phyloP scores from a whole-genome alignment of 2,797 vertebrate genomes.

The Eospalax fontanierii region DNA sequence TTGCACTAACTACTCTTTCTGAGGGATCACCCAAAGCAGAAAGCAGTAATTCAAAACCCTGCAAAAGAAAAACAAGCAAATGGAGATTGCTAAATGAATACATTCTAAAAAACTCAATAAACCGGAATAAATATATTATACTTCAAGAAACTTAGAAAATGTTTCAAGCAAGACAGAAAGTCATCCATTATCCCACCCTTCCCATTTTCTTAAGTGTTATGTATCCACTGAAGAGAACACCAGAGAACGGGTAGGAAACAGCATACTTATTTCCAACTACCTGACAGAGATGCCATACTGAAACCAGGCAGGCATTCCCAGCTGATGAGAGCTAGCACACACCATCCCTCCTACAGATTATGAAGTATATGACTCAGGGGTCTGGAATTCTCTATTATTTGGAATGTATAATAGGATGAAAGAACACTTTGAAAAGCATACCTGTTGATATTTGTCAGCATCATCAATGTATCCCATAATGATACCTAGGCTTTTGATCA shows the following conservation, averaged over 20 bases:
- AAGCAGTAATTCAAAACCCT: conserved; percentile 98
- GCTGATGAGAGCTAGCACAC: background rate
- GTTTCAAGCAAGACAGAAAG: conserved; percentile 40
- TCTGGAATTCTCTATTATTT: background rate
- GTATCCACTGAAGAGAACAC: background rate
- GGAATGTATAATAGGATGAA: conserved; percentile 23
- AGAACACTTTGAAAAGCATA: conserved; percentile 82
- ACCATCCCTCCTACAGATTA: background rate
- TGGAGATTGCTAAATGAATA: conserved; percentile 11
- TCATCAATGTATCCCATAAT: conserved; percentile 99
- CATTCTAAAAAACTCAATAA: background rate
- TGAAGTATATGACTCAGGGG: background rate
- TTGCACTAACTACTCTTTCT: conserved; percentile 97
- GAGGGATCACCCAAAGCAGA: conserved; percentile 98
- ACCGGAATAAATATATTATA: background rate
- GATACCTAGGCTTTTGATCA: conserved; percentile 98
- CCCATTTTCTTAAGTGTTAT: conserved; percentile 49
- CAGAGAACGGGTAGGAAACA: background rate
- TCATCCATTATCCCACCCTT: background rate
- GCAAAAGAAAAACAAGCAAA: conserved; percentile 61
- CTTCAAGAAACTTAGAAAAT: conserved; percentile 13
- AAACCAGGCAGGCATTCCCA: background rate
- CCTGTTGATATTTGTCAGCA: conserved; percentile 98
- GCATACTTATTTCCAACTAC: background rate
- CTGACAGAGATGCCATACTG: background rate